Conservation (phyloP, 2,797 vertebrate species). For the Tolypeutes matacus region DNA sequence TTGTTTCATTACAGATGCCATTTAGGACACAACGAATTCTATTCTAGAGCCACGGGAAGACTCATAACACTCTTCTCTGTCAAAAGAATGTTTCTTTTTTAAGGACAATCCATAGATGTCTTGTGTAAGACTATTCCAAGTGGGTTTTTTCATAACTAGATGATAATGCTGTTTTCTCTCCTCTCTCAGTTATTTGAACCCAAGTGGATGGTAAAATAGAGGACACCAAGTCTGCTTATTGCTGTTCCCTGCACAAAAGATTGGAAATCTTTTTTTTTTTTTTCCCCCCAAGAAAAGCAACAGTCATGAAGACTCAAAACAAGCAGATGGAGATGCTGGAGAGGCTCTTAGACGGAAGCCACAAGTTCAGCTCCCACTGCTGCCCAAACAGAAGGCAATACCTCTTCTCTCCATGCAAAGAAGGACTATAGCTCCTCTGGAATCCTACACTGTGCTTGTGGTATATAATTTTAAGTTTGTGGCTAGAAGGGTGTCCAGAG, state of each 20-base stretch:
- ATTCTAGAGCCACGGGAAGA: not conserved
- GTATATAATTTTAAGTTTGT: slow-evolving; percentile 71
- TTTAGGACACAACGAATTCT: not conserved
- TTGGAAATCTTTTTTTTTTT: not conserved
- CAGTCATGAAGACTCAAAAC: not conserved
- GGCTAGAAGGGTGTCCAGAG: not conserved
- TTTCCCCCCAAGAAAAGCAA: not conserved
- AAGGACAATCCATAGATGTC: not conserved
- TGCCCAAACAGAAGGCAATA: not conserved
- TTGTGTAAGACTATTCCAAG: not conserved
- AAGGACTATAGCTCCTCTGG: not conserved
- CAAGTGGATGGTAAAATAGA: not conserved
- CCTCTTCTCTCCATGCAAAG: not conserved
- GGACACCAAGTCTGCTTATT: not conserved
- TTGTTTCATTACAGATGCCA: slow-evolving; percentile 32
- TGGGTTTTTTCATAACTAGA: not conserved
- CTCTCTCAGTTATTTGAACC: not conserved
- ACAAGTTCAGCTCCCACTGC: not conserved
- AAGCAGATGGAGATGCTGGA: not conserved
- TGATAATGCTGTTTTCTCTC: not conserved
- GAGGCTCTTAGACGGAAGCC: slow-evolving; percentile 22
- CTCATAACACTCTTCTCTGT: not conserved
- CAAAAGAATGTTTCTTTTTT: not conserved
- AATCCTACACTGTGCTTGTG: not conserved
- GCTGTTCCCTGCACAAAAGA: not conserved